Evolutionary conservation across 2,888 invertebrate genomes (phyloP).

Genomic region (Papilio gigon): DNA sequence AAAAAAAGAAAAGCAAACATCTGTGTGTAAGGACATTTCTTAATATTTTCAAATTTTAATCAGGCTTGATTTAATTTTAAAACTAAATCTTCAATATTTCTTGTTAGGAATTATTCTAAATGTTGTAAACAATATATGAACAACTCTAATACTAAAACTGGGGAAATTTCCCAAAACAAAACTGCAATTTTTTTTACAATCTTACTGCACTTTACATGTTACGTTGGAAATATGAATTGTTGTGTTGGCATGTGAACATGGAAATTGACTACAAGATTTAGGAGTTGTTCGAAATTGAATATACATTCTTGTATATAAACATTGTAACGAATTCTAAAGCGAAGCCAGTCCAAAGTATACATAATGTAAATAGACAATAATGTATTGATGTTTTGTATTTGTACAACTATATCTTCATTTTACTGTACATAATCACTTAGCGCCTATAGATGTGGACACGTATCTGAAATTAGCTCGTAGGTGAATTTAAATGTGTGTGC

Average conservation of each 20-base stretch:
- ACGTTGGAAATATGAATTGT: neutral
- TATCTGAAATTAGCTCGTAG: slow-evolving; percentile 40
- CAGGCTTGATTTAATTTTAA: too few species aligned
- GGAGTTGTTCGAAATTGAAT: neutral
- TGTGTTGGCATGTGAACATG: neutral
- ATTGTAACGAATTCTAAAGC: slow-evolving; percentile 41
- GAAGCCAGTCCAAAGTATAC: slow-evolving; percentile 61
- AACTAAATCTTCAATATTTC: too few species aligned
- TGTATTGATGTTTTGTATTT: slow-evolving; percentile 47
- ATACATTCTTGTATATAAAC: slow-evolving; percentile 31
- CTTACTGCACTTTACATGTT: too few species aligned
- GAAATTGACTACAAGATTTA: neutral
- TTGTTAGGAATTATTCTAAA: too few species aligned
- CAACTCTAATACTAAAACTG: too few species aligned
- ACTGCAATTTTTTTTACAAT: too few species aligned
- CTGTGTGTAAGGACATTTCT: too few species aligned
- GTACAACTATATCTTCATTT: slow-evolving; percentile 35
- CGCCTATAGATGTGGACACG: slow-evolving; percentile 36
- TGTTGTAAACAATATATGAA: too few species aligned
- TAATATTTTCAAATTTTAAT: too few species aligned
- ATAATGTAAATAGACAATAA: slow-evolving; percentile 76
- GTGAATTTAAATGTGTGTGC: slow-evolving; percentile 34
- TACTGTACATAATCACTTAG: slow-evolving; percentile 40
- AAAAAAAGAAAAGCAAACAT: neutral
- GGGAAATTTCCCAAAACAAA: too few species aligned